These are phyloP conservation scores for Gymnothorax reevesii DNA, from an alignment of 2,797 vertebrate genomes.

Conservation along the genomic window DNA sequence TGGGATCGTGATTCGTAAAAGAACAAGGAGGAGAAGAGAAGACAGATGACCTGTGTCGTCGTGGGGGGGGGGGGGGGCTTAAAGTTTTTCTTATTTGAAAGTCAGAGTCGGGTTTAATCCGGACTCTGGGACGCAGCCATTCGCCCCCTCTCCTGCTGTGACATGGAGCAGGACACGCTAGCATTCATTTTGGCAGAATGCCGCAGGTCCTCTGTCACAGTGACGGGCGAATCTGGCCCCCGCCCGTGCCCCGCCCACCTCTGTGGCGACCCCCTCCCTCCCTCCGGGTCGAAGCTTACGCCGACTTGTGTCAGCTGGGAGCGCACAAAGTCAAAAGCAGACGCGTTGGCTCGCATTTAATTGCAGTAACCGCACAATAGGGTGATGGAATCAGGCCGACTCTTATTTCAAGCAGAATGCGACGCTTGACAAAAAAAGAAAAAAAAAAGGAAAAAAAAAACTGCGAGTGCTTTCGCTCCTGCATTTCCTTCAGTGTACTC, in stretches of 20 bases:
- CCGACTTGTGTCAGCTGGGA: too few species aligned
- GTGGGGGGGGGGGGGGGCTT: neutral
- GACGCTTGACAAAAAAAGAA: neutral
- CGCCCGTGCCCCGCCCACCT: neutral
- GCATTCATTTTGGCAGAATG: neutral
- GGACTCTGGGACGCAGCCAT: neutral
- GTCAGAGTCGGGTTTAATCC: neutral
- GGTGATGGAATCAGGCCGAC: neutral
- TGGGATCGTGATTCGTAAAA: neutral
- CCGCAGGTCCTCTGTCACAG: neutral
- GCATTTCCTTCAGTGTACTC: neutral
- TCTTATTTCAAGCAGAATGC: neutral
- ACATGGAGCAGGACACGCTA: neutral
- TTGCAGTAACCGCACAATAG: neutral
- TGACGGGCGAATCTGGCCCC: neutral
- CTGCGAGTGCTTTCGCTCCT: neutral
- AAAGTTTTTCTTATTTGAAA: neutral
- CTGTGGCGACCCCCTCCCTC: neutral
- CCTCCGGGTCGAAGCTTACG: too few species aligned
- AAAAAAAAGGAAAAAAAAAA: neutral
- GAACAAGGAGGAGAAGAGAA: neutral
- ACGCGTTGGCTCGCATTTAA: neutral
- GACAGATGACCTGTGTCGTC: neutral
- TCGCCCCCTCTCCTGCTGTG: neutral
- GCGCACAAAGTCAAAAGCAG: neutral